phyloP scores from a whole-genome alignment of 1,140 invertebrate genomes.

The Arion vulgaris region DNA sequence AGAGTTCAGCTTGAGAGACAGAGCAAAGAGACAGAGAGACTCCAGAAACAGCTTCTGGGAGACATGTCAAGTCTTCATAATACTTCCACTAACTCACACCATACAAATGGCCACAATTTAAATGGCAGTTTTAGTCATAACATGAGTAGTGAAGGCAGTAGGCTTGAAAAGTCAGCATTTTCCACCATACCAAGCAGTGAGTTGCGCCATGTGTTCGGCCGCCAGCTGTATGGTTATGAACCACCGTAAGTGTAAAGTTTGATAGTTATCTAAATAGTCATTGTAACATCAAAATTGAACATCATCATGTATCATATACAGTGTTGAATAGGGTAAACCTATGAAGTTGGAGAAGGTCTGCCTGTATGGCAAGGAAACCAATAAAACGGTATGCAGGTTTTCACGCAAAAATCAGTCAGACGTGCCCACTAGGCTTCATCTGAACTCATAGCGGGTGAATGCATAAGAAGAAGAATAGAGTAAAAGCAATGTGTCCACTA shows the following conservation, averaged over 20 bases:
- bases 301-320: too few species aligned
- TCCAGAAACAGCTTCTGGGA: constrained; percentile 55
- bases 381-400: too few species aligned
- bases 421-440: too few species aligned
- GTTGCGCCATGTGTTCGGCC: constrained; percentile 46
- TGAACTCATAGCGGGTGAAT: too few species aligned
- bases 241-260: constrained; percentile 55
- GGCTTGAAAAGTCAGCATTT: constrained; percentile 53
- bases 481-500: too few species aligned
- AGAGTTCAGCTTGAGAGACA: constrained; percentile 64
- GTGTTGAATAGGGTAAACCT: too few species aligned
- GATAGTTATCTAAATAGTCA: too few species aligned
- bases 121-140: not conserved
- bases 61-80: constrained; percentile 43
- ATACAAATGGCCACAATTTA: not conserved
- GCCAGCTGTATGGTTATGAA: constrained; percentile 51
- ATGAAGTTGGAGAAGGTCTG: too few species aligned
- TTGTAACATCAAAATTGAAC: too few species aligned
- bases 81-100: constrained; percentile 7
- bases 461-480: too few species aligned
- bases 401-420: too few species aligned
- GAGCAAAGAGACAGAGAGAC: constrained; percentile 59
- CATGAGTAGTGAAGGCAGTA: constrained; percentile 1
- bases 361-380: too few species aligned
- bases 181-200: constrained; percentile 58